Base-by-base conservation (phyloP, 2,797 vertebrate genomes). In the Danio choprae region DNA sequence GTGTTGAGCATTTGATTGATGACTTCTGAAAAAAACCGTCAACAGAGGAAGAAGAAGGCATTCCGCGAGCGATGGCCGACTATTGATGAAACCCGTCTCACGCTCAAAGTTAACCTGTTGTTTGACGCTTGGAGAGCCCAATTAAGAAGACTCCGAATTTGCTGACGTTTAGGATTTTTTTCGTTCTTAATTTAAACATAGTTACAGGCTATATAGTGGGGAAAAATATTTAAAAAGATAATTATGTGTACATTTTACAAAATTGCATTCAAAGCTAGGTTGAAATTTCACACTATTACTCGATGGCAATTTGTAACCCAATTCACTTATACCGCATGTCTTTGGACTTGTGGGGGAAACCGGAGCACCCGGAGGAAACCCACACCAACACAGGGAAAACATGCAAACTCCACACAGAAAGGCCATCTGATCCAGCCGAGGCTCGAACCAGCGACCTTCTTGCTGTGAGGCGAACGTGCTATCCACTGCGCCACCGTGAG, bases 261-360 rank as follows among this genome's bases (percentile, higher is more conserved):
- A 95, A 96, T 95, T 95, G 96, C 95, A 94, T 97, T 95, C 95
- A 95, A 50, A 74, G 96, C 96, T 95, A 95, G 95, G 94, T 95
- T 95, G 95, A 96, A 97, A 97, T 96, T 95, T 95, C 95, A 96
- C 94, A 92, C 94, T 92, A 95, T 95, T 96, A 93, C 93, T 96
- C 96, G 98, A 98, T 98, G 95, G 96, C 95, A 96, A 96, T 96
- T 96, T 96, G 94, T n/a, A n/a, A n/a, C n/a, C n/a, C n/a, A n/a
- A n/a, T n/a, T n/a, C n/a, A n/a, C n/a, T n/a, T n/a, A n/a, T n/a
- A n/a, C n/a, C n/a, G n/a, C n/a, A n/a, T n/a, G n/a, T n/a, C n/a
- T n/a, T n/a, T n/a, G n/a, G n/a, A n/a, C n/a, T n/a, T n/a, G n/a
- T n/a, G n/a, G n/a, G n/a, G n/a, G n/a, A n/a, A n/a, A n/a, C n/a